phyloP scores from a whole-genome alignment of 2,888 invertebrate species.

The Gari tellinella region DNA sequence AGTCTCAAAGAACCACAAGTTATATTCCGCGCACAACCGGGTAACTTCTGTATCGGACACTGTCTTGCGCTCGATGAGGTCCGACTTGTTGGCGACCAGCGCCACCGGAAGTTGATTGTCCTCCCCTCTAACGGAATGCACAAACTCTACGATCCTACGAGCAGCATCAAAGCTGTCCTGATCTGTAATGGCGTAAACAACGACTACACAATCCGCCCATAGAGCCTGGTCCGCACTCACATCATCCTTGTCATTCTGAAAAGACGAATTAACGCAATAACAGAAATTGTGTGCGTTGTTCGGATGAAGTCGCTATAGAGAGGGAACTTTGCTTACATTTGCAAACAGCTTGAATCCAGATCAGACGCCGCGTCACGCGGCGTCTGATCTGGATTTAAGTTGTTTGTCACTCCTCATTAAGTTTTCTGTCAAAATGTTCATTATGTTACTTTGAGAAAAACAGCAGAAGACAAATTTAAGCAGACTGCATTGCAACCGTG shows the following conservation, averaged over 20 bases:
- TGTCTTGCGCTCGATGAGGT: constrained; percentile 73
- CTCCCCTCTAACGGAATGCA: constrained; percentile 63
- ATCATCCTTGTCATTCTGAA: constrained; percentile 31
- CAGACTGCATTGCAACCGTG: no score
- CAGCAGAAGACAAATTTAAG: no score
- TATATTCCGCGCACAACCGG: constrained; percentile 66
- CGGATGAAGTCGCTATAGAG: no score
- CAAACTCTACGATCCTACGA: constrained; percentile 61
- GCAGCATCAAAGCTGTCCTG: constrained; percentile 68
- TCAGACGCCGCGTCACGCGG: no score
- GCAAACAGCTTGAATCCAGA: no score
- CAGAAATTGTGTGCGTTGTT: no score
- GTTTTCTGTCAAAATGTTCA: no score
- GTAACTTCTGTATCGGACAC: constrained; percentile 70
- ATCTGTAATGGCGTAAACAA: constrained; percentile 77
- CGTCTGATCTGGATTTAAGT: no score
- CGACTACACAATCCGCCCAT: constrained; percentile 78
- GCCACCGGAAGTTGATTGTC: constrained; percentile 70
- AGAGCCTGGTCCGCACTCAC: constrained; percentile 67
- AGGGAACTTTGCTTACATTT: no score
- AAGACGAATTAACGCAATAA: no score
- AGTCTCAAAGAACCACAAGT: constrained; percentile 68
- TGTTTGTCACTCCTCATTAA: no score
- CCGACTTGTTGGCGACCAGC: constrained; percentile 76
- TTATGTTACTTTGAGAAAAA: no score